Percentiles rank a stretch among this genome's conserved stretches.
Evolutionary conservation across 2,113 vertebrate genomes (phyloP).

Genomic region (Embiotoca jacksoni): DNA sequence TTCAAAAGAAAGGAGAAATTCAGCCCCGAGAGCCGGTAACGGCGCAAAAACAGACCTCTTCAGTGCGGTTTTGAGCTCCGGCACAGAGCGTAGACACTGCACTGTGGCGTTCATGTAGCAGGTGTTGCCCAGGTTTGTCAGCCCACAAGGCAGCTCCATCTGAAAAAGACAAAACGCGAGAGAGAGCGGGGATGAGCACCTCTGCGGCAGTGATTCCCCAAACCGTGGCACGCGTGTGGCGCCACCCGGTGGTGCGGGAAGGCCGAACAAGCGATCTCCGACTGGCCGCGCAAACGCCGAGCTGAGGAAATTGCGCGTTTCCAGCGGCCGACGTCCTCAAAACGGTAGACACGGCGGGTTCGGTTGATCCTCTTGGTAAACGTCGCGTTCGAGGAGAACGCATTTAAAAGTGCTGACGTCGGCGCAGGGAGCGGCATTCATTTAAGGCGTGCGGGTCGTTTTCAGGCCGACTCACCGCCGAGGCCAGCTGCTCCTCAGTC

Average conservation of each 20-base stretch:
- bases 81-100: slow-evolving; percentile 98
- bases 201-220: neutral
- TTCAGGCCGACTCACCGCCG: slow-evolving; percentile 88
- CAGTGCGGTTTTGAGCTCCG: slow-evolving; percentile 95
- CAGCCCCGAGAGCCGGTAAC: neutral
- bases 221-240: too few relatives aligned
- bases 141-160: slow-evolving; percentile 98
- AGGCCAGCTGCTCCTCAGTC: slow-evolving; percentile 98
- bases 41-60: slow-evolving; percentile 85
- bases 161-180: slow-evolving; percentile 60
- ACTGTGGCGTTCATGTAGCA: slow-evolving; percentile 99
- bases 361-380: neutral
- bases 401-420: neutral
- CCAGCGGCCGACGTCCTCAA: too few relatives aligned
- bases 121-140: slow-evolving; percentile 98
- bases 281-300: neutral
- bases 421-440: slow-evolving; percentile 17
- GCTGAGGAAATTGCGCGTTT: too few relatives aligned
- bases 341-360: neutral
- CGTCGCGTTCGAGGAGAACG: neutral
- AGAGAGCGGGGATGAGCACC: neutral
- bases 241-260: too few relatives aligned
- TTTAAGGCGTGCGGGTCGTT: slow-evolving; percentile 29
- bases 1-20: too few relatives aligned
- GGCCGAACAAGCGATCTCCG: too few relatives aligned